Evolutionary conservation across 2,888 invertebrate genomes (phyloP), one percentile per base, ranked within the genome.

Genomic region (Xestia rhomboidea): DNA sequence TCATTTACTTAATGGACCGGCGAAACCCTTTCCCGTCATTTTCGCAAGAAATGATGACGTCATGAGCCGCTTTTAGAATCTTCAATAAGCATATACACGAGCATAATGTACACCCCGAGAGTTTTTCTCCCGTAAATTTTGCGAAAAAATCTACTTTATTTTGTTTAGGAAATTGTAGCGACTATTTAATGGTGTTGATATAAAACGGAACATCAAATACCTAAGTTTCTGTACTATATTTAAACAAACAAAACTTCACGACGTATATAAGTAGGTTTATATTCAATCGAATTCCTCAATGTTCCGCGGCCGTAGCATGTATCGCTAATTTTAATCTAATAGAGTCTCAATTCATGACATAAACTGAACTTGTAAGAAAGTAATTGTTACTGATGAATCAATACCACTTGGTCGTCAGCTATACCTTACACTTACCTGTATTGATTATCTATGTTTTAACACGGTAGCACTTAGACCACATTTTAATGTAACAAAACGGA

Each of bases 1-100:
- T 84, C 49, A 82, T 85, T 85, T 84, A 68, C 85, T 34, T 85
- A 78, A 84, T 84, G 84, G 82, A 73, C 64, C 49, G 49, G 73
- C 71, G 67, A 70, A 78, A 76, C 70, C 72, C 73, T 21, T 76
- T 63, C 21, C 34, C 66, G 44, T 70, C 66, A 82, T 79, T 72
- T 74, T 79, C 67, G 46, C 66, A 86, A 76, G 74, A 85, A 70
- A 82, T 62, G 51, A 85, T 82, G 85, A 85, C 78, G 72, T 79
- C 73, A 73, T 68, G 46, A 62, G 71, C 30, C 41, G 60, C 49
- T 68, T 69, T 68, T 54, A 68, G 68, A 66, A 74, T 70, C 68
- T 73, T 67, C 44, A 72, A 51, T 66, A 74, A 76, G 71, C 63
- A 54, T 18, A 46, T 44, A 77, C 49, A 82, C 70, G 68, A 51